Evolutionary conservation across 92 coral and sea anemone species (phyloP), one percentile per base, ranked within the genome.

Genomic region (Epizoanthus rinbou): DNA sequence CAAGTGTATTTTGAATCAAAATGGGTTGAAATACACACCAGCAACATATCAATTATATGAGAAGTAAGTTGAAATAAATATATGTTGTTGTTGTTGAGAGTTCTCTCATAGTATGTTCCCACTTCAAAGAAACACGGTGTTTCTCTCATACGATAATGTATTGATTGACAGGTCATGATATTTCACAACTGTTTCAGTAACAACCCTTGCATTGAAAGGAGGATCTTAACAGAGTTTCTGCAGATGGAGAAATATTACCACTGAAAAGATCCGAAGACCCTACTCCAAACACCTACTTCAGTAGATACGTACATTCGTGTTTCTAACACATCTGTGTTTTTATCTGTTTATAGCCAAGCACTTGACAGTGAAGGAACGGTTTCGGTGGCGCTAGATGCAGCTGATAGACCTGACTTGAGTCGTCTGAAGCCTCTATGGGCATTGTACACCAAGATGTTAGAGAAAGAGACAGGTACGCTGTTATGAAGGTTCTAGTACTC

Each of bases 401-500:
- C 81, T 21, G 97, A 96, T 54, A 86, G 99, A 66, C 99, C 99
- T 1, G 98, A 96, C 58, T 92, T 96, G 24, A 92, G 98, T 69
- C 82, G 95, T 22, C 84, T 96, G 64, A 96, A 90, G 83, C 98
- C 99, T 18, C 98, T 96, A 0, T 96, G 99, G 99, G 97, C 98
- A 1, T 81, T 96, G 35, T 96, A 96, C 85, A 91, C 99, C n/a
- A 93, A 95, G 69, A 96, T 96, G 99, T 83, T 96, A 45, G 99
- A 96, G 69, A 96, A 96, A 84, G 99, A 96, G 84, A 89, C 94
- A 74, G 89, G 95, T 91, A 59, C 85, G 82, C 54, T 50, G 15
- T 50, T 13, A 63, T 47, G 18, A 8, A 60, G 4, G 35, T 25
- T 84, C 31, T 8, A 50, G 53, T 23, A 50, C 68, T 11, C 8